Percentiles rank a stretch among this genome's conserved stretches.
phyloP scores from a whole-genome alignment of 2,113 vertebrate species.

The Hippotragus niger region DNA sequence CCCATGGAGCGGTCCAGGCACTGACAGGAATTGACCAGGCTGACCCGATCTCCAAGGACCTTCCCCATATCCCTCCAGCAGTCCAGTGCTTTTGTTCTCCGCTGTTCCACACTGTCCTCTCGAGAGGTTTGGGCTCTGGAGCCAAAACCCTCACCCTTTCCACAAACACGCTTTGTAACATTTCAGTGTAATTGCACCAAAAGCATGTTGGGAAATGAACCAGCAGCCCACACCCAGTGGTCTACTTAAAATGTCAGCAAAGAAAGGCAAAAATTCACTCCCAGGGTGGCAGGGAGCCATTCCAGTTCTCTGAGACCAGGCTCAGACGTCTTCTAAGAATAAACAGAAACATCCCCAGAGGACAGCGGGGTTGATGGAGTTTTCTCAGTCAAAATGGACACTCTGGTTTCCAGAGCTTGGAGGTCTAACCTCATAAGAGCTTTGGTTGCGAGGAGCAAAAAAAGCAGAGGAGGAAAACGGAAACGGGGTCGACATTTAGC shows the following conservation, averaged over 20 bases:
- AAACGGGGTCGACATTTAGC: not conserved
- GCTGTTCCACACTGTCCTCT: not conserved
- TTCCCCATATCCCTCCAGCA: not conserved
- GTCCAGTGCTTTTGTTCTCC: not conserved
- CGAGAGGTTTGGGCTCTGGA: not conserved
- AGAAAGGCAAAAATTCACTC: constrained; percentile 40
- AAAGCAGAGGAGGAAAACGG: not conserved
- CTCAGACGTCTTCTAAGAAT: constrained; percentile 1
- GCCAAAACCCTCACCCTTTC: constrained; percentile 53
- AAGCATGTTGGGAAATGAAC: constrained; percentile 26
- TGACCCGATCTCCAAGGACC: constrained; percentile 35
- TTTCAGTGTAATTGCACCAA: constrained; percentile 21
- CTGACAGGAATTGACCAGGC: constrained; percentile 75
- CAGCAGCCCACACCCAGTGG: constrained; percentile 44
- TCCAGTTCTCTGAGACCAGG: not conserved
- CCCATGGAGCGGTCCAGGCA: constrained; percentile 20
- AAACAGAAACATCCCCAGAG: not conserved
- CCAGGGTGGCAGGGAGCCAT: constrained; percentile 3
- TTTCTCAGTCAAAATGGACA: not conserved
- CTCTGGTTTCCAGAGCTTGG: not conserved
- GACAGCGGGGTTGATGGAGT: accelerated
- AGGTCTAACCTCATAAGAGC: not conserved
- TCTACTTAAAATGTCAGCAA: constrained; percentile 64
- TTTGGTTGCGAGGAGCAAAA: not conserved
- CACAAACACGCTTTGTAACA: constrained; percentile 43